These are phyloP conservation scores for Zophobas morio DNA, from an alignment of 1,140 invertebrate species.

Conservation along the genomic window DNA sequence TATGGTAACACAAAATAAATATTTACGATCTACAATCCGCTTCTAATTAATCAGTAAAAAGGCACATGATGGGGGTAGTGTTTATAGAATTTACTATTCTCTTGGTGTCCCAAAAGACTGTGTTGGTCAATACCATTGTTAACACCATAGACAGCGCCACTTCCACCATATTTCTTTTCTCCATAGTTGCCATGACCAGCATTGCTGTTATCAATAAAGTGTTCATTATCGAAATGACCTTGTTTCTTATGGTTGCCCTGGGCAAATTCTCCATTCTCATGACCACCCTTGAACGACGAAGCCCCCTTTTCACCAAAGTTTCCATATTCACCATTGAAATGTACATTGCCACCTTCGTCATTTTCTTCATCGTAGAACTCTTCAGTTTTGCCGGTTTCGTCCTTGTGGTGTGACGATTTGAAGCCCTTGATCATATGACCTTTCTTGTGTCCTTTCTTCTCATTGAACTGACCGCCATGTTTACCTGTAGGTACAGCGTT, in stretches of 20 bases:
- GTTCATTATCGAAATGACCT: constrained; percentile 70
- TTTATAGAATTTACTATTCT: constrained; percentile 69
- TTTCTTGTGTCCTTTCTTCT: constrained; percentile 75
- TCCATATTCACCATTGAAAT: constrained; percentile 68
- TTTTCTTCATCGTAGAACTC: constrained; percentile 78
- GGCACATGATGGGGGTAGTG: too few species aligned
- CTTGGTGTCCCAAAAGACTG: constrained; percentile 72
- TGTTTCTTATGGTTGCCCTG: constrained; percentile 71
- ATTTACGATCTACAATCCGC: constrained; percentile 41
- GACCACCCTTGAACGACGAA: constrained; percentile 72
- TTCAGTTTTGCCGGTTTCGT: constrained; percentile 77
- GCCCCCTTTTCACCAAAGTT: constrained; percentile 71
- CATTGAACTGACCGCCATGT: constrained; percentile 71
- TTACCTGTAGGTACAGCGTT: too few species aligned
- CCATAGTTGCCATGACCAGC: constrained; percentile 72
- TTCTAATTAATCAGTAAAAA: constrained; percentile 56
- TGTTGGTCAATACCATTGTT: constrained; percentile 73
- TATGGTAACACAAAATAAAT: constrained; percentile 39
- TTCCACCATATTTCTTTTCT: constrained; percentile 71
- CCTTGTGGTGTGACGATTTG: constrained; percentile 77
- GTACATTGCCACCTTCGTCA: constrained; percentile 73
- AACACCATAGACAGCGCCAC: constrained; percentile 70
- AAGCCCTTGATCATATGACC: constrained; percentile 77
- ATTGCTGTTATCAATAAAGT: constrained; percentile 71
- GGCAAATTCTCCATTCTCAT: constrained; percentile 71